These are phyloP conservation scores for Meloidogyne floridensis DNA, from an alignment of 1,140 invertebrate genomes.

Conservation along the genomic window DNA sequence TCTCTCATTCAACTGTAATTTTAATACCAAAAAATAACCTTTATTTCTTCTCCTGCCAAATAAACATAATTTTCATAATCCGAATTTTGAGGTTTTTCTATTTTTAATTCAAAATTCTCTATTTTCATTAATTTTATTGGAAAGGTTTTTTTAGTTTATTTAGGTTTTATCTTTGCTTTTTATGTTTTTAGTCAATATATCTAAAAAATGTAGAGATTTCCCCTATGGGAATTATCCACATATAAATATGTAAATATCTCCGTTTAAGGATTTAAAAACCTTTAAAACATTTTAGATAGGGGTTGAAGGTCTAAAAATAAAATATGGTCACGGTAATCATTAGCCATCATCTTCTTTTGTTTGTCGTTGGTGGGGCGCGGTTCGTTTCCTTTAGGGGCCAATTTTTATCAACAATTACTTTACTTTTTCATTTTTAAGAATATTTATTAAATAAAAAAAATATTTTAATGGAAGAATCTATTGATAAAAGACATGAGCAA, in stretches of 20 bases:
- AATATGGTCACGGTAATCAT: too few relatives aligned
- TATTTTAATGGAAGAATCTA: background rate
- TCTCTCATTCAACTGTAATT: too few relatives aligned
- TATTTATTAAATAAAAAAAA: background rate
- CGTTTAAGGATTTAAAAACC: too few relatives aligned
- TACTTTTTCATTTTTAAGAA: background rate
- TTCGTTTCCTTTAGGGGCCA: too few relatives aligned
- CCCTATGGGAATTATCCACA: too few relatives aligned
- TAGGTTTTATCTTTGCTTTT: background rate
- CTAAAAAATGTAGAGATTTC: background rate
- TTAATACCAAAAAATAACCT: background rate
- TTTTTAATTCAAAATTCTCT: slow-evolving; percentile 22
- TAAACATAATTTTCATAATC: slow-evolving; percentile 4
- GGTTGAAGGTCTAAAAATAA: too few relatives aligned
- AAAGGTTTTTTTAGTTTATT: background rate
- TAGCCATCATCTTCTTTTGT: too few relatives aligned
- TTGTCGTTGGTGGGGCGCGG: too few relatives aligned
- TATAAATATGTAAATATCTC: too few relatives aligned
- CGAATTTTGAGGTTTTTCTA: slow-evolving; percentile 15
- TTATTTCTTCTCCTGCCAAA: slow-evolving; percentile 27
- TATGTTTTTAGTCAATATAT: background rate
- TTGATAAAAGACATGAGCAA: background rate
- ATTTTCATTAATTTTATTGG: slow-evolving; percentile 20
- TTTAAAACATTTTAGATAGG: too few relatives aligned
- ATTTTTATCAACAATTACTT: background rate